Base-by-base conservation (phyloP, 2,797 vertebrate species). In the Enteromius treurensis region DNA sequence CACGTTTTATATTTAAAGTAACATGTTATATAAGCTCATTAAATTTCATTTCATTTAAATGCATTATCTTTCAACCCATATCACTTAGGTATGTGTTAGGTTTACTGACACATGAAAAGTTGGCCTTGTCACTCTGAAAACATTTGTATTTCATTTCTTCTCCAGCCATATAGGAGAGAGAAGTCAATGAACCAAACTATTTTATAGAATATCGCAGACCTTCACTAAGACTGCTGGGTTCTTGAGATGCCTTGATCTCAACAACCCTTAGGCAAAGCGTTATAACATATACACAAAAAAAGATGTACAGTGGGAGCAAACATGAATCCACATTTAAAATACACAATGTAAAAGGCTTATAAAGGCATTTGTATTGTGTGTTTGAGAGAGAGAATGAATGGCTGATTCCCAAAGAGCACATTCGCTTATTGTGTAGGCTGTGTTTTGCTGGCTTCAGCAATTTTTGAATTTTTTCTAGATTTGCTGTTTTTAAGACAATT, bases 341-440 rank as follows among this genome's bases (percentile, higher is more conserved):
- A 26, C 26, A 64, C 2, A 9, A 51, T 58, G 19, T 53, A 74
- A 74, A 53, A 7, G 1, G 29, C 47, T 47, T 11, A 53, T 40
- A 58, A 58, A 58, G n/a, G 21, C 7, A 60, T n/a, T 76, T 60
- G 62, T 53, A 68, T 79, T 51, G 45, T 13, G 15, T 53, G 45
- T 68, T 79, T 49, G 45, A 37, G 77, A 79, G 7, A 53, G 32
- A 15, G 47, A 69, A 55, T 79, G 10, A 68, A 42, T 42, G 53
- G 34, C n/a, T 60, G n/a, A 26, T 23, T 76, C 7, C 34, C 37
- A 76, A 42, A 60, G 4, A 42, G 53, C 74, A 42, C 53, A 26
- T 60, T 60, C 8, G 4, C 65, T 64, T 11, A 6, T 55, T n/a
- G 11, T 32, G 69, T 64, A 19, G 11, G 49, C 32, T 21, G 5